These are phyloP conservation scores for Pseudomyrmex gracilis DNA, from an alignment of 1,140 invertebrate species.

Conservation along the genomic window DNA sequence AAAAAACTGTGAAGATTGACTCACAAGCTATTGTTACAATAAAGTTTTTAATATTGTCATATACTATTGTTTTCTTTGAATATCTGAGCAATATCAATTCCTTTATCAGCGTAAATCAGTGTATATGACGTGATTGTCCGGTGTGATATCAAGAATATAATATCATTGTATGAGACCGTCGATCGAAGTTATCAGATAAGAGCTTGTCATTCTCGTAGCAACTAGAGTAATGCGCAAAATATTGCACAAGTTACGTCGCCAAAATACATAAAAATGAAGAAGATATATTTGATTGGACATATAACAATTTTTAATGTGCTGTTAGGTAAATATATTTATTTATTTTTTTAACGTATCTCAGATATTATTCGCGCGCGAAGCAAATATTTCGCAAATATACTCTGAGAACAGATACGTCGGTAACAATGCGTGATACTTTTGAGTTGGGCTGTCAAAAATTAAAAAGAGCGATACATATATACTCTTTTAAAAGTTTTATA, in stretches of 20 bases:
- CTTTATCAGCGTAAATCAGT: neutral
- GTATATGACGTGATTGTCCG: neutral
- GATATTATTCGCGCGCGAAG: neutral
- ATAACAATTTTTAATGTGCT: slow-evolving; percentile 25
- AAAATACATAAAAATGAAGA: slow-evolving; percentile 37
- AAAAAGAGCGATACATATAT: neutral
- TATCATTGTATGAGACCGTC: slow-evolving; percentile 5
- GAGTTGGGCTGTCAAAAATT: slow-evolving; percentile 19
- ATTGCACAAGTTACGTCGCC: neutral
- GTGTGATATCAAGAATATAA: neutral
- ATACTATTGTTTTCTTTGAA: neutral
- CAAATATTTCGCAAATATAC: slow-evolving; percentile 30
- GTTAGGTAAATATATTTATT: slow-evolving; percentile 49
- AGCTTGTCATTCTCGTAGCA: neutral
- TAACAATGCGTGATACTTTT: neutral
- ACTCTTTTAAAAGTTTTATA: neutral
- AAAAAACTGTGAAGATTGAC: slow-evolving; percentile 58
- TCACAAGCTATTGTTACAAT: slow-evolving; percentile 48
- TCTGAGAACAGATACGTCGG: too few species aligned
- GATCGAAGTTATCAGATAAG: slow-evolving; percentile 64
- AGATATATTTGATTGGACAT: neutral
- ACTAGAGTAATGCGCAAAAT: neutral
- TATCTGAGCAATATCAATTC: neutral
- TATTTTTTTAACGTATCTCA: neutral
- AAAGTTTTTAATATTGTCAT: slow-evolving; percentile 52